A percentile compares a stretch with the other conserved stretches of the same genome.
Conservation (phyloP, 2,888 invertebrate genomes). For the Galeruca laticollis region DNA sequence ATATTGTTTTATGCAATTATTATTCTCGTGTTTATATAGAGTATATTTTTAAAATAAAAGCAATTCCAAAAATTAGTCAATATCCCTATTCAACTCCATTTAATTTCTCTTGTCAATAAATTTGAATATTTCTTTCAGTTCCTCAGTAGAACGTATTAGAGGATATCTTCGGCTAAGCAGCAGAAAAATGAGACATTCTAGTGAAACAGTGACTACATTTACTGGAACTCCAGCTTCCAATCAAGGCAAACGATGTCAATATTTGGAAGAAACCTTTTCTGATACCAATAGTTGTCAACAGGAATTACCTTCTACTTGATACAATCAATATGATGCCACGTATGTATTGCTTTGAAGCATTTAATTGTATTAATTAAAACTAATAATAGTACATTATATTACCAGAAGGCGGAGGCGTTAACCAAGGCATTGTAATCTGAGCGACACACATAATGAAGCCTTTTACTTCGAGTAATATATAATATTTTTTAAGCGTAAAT, state of each 20-base stretch:
- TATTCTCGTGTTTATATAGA: too few relatives aligned
- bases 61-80: too few relatives aligned
- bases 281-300: slow-evolving; percentile 59
- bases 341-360: neutral
- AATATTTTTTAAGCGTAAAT: too few relatives aligned
- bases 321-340: slow-evolving; percentile 15
- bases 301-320: slow-evolving; percentile 63
- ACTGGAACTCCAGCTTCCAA: slow-evolving; percentile 57
- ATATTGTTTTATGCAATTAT: too few relatives aligned
- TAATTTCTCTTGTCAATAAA: neutral
- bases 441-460: too few relatives aligned
- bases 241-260: slow-evolving; percentile 49
- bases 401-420: too few relatives aligned
- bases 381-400: too few relatives aligned
- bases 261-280: slow-evolving; percentile 53
- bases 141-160: slow-evolving; percentile 71
- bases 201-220: slow-evolving; percentile 65
- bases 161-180: slow-evolving; percentile 71
- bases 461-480: too few relatives aligned
- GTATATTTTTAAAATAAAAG: too few relatives aligned
- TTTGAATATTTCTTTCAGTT: slow-evolving; percentile 53
- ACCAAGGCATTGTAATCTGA: too few relatives aligned
- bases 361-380: too few relatives aligned
- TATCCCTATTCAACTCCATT: too few relatives aligned
- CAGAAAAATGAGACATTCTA: slow-evolving; percentile 64